Evolutionary conservation across 2,797 vertebrate genomes (phyloP), one percentile per base, ranked within the genome.

Genomic region (Aulostomus chinensis): DNA sequence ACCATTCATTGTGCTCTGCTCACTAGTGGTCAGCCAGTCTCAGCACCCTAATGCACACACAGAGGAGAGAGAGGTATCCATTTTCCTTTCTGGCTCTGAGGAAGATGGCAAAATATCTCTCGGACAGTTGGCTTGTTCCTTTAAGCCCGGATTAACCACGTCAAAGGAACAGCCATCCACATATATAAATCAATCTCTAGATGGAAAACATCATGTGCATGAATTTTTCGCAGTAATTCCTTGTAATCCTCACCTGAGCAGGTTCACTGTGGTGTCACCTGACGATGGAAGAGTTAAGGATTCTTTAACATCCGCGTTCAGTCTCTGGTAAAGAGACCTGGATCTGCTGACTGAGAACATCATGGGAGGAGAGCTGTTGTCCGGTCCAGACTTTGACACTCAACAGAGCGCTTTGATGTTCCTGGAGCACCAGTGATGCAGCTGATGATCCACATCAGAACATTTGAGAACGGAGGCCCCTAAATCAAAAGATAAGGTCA

Each of bases 321-420:
- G 51, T 47, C 75, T 81, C 51, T 74, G 76, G 68, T 78, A 80
- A 17, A 78, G 71, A 58, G 70, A 73, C 53, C 58, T 68, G 56
- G 75, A 50, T 72, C 63, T 80, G 56, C 50, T 68, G 53, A 73
- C 43, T 24, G 71, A 15, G 12, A 72, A 61, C 81, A 81, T 84
- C 49, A n/a, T 58, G 26, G 46, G 8, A 55, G 47, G 17, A 41
- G 61, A 58, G 9, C 13, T 43, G 45, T 6, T 33, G 39, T 39
- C 30, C 28, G 15, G 20, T 17, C 26, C 59, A 14, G 41, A 53
- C 8, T 4, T 5, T 6, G 14, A 43, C 15, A 26, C 34, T 46
- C 37, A 56, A 49, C 11, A 52, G 26, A 50, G 36, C 2, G 28
- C 9, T 9, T 47, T 39, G 34, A 32, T 20, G 39, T 43, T 68